Evolutionary conservation across 2,113 vertebrate genomes (phyloP), one percentile per base, ranked within the genome.

Genomic region (Takifugu bimaculatus): DNA sequence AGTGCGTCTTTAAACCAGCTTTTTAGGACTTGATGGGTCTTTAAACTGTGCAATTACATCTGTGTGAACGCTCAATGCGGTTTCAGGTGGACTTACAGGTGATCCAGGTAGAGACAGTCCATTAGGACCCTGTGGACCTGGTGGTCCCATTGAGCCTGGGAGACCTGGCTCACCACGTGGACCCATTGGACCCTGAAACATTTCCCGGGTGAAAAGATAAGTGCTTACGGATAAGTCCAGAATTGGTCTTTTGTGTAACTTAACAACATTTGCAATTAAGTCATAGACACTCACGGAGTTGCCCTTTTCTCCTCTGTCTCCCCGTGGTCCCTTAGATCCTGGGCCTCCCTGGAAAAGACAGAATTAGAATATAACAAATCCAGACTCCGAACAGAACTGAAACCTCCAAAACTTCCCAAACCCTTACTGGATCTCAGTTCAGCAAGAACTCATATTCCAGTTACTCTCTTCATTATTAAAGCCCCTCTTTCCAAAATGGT

Each of bases 21-120:
- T 50, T 45, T 20, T 14, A 57, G 15, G 52, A 5, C 61, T 70
- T 49, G 3, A 53, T 45, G 35, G 39, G 29, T 2, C 13, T 29
- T 27, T 45, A 13, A 6, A 32, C 29, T 7, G 13, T 25, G 52
- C 28, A 10, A 0, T 3, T 27, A 9, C 20, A 2, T 60, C 20
- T 43, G 26, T 63, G 1, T 49, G 28, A 5, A 15, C 6, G 47
- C 62, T 12, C 26, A 51, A 6, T 32, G 5, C 13, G 26, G 28
- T n/a, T 29, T 4, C 5, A 53, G 7, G 28, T 57, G 6, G 29
- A 81, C 84, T 81, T 65, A 98, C 97, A 78, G 96, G 95, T 87
- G 95, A 94, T 68, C 97, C 97, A 0, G 96, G 94, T 77, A 98
- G 91, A 77, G 97, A 99, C 29, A 98, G 85, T 76, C 97, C 97